Evolutionary conservation across 2,888 invertebrate genomes (phyloP), one percentile per base, ranked within the genome.

Genomic region (Archaeoteleia sp.): DNA sequence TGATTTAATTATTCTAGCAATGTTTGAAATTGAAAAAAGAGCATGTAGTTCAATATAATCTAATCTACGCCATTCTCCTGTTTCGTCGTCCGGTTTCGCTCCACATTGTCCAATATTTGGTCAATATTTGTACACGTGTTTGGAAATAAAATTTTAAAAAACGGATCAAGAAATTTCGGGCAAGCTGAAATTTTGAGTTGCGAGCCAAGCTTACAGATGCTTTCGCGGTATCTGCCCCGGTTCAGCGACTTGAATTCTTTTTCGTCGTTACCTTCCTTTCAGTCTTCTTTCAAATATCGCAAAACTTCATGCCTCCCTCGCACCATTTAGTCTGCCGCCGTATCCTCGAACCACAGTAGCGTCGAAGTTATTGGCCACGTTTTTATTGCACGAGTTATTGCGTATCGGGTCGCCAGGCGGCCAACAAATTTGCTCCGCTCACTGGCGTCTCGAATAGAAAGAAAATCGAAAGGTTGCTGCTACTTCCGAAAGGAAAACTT

Each of bases 341-440:
- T 20, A 35, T 17, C 43, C 25, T 23, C 7, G 5, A 29, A n/a
- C 37, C 46, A 39, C 42, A 37, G 17, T 55, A 37, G 53, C 40
- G 60, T 67, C 71, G 62, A 71, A 80, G 77, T 80, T 80, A 81
- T 81, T 77, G 78, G 71, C 61, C 70, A 71, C 68, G 71, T 78
- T 80, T 82, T 82, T 81, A 81, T 81, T 80, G 75, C 76, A 23
- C 58, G 71, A 79, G 78, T 81, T 82, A 81, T 80, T 77, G 79
- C 81, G 51, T 63, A 71, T 77, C 13, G 67, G 67, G 65, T 71
- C 53, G 63, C 57, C 62, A 68, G 68, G 73, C 71, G 71, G 75
- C 74, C 78, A 78, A 78, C 78, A 79, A 80, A 78, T 82, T 80
- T 72, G 54, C 71, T 66, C 70, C 42, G 29, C 35, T 14, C 15